Conservation (phyloP, 2,888 invertebrate genomes). For the Ditula angustiorana region DNA sequence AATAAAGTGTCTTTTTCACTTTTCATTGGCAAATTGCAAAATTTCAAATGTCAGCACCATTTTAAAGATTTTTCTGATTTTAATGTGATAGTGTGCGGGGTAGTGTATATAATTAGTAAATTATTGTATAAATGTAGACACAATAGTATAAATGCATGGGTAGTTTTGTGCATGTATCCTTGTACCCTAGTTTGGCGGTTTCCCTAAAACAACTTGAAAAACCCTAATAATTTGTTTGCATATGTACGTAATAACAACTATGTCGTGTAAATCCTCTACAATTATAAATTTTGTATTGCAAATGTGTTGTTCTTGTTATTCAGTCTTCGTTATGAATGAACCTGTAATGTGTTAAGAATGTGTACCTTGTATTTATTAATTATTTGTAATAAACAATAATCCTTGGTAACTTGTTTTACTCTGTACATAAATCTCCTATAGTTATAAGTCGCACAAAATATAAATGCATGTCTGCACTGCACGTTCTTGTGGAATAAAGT, state of each 20-base stretch:
- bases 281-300: constrained; percentile 47
- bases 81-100: constrained; percentile 41
- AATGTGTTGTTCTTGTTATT: constrained; percentile 49
- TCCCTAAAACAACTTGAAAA: neutral
- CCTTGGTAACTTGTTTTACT: constrained; percentile 73
- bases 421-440: constrained; percentile 40
- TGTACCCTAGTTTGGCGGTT: constrained; percentile 32
- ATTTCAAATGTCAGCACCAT: constrained; percentile 14
- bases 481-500: constrained; percentile 3
- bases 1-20: neutral
- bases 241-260: constrained; percentile 15
- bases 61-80: constrained; percentile 35
- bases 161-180: constrained; percentile 61
- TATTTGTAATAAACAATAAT: constrained; percentile 69
- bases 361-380: constrained; percentile 69
- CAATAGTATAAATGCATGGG: constrained; percentile 65
- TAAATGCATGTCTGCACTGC: constrained; percentile 55
- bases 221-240: constrained; percentile 11
- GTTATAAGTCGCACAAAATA: constrained; percentile 49
- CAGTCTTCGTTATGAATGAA: constrained; percentile 58
- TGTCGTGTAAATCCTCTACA: constrained; percentile 1
- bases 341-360: constrained; percentile 62
- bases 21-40: neutral
- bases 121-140: constrained; percentile 60
- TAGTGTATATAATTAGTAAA: constrained; percentile 65